These are phyloP conservation scores for Hedychridium roseum DNA, from an alignment of 2,888 invertebrate genomes.

Conservation along the genomic window DNA sequence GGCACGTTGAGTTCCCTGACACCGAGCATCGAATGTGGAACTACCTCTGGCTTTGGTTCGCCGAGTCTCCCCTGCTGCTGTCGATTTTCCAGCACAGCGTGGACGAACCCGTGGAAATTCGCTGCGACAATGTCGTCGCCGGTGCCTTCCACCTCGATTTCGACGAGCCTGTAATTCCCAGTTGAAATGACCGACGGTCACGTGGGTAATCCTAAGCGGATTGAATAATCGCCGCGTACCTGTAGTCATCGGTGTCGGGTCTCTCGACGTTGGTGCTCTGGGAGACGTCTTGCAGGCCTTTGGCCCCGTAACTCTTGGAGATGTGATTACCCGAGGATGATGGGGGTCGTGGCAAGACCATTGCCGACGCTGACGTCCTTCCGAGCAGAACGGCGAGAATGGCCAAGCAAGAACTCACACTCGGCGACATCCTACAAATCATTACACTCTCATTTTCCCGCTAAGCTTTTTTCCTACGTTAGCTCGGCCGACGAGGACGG, in stretches of 20 bases:
- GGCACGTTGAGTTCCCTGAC: conserved; percentile 51
- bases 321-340: conserved; percentile 52
- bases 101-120: conserved; percentile 48
- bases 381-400: conserved; percentile 36
- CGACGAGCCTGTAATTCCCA: conserved; percentile 42
- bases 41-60: conserved; percentile 48
- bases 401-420: conserved; percentile 30
- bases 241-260: conserved; percentile 52
- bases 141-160: conserved; percentile 51
- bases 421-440: conserved; percentile 43
- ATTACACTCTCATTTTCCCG: conserved; percentile 5
- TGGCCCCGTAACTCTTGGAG: conserved; percentile 37
- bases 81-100: conserved; percentile 42
- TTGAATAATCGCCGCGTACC: conserved; percentile 28
- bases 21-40: conserved; percentile 51
- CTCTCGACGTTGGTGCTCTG: conserved; percentile 53
- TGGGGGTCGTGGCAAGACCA: conserved; percentile 57
- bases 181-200: neutral
- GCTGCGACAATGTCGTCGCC: conserved; percentile 44
- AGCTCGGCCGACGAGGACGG: too few species aligned
- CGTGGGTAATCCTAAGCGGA: neutral
- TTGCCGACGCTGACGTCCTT: conserved; percentile 43
- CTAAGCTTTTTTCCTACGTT: too few species aligned
- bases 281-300: conserved; percentile 35
- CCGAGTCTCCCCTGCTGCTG: conserved; percentile 29